Conservation (phyloP, 2,888 invertebrate species). For the Papilio elwesi region DNA sequence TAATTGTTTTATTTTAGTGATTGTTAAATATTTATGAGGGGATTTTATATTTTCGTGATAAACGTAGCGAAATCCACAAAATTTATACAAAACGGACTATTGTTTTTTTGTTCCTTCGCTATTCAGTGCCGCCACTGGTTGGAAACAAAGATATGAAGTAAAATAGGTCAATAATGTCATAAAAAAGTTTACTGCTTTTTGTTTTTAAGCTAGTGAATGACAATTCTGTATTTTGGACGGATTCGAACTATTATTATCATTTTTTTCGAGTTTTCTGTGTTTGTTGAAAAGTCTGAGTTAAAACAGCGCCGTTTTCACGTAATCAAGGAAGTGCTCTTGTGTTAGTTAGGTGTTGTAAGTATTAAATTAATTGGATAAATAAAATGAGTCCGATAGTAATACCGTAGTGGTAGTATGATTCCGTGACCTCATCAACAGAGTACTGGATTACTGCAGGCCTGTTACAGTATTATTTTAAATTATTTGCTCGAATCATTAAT, state of each 20-base stretch:
- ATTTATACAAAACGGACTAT: slow-evolving; percentile 33
- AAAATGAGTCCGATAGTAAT: background rate
- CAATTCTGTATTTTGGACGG: slow-evolving; percentile 36
- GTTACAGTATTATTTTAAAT: no score
- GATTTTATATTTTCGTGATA: slow-evolving; percentile 29
- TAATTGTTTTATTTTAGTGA: slow-evolving; percentile 28
- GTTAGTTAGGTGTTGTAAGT: background rate
- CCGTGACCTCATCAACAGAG: no score
- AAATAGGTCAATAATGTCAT: slow-evolving; percentile 41
- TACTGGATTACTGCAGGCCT: no score
- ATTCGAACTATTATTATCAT: slow-evolving; percentile 23
- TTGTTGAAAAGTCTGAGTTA: background rate
- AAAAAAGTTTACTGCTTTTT: slow-evolving; percentile 34
- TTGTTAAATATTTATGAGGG: slow-evolving; percentile 18
- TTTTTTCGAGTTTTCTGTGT: background rate
- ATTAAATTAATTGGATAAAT: background rate
- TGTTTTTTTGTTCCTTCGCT: slow-evolving; percentile 37
- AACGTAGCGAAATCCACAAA: slow-evolving; percentile 16
- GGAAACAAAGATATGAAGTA: slow-evolving; percentile 39
- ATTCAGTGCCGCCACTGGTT: slow-evolving; percentile 36
- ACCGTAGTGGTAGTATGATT: no score
- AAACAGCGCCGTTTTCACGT: background rate
- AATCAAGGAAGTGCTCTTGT: background rate
- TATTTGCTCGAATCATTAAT: no score
- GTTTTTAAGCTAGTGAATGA: slow-evolving; percentile 38